Evolutionary conservation across 1,140 invertebrate species (phyloP).

Genomic region (Himalopsyche phryganea): DNA sequence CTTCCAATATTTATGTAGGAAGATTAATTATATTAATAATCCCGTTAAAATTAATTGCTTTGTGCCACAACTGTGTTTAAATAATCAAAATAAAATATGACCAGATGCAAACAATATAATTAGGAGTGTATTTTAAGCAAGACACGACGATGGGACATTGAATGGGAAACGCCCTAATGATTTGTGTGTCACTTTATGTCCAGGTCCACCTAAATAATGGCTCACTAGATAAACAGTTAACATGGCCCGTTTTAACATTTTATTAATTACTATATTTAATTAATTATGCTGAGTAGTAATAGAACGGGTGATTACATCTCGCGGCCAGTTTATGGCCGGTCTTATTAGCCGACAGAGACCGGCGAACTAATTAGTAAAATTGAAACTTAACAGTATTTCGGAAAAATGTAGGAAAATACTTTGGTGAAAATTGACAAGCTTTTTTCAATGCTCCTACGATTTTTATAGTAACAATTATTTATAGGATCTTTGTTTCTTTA

Average conservation of each 20-base stretch:
- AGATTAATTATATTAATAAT: no score
- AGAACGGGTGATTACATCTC: slow-evolving; percentile 20
- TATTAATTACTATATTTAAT: slow-evolving; percentile 35
- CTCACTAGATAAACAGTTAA: slow-evolving; percentile 30
- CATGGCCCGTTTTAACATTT: slow-evolving; percentile 30
- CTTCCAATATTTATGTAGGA: no score
- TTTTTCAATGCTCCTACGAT: no score
- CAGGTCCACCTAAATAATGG: slow-evolving; percentile 27
- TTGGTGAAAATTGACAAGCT: no score
- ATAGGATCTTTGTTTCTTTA: no score
- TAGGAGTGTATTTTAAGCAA: neutral
- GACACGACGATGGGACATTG: neutral
- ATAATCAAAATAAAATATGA: no score
- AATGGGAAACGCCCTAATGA: slow-evolving; percentile 31
- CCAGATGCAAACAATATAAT: no score
- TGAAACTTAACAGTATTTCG: neutral
- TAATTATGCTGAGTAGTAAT: slow-evolving; percentile 25
- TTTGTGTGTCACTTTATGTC: slow-evolving; percentile 31
- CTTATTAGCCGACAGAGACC: slow-evolving; percentile 29
- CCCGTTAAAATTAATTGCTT: no score
- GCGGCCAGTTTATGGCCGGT: slow-evolving; percentile 22
- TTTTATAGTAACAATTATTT: no score
- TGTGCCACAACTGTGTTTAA: no score
- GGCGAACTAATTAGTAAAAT: slow-evolving; percentile 14
- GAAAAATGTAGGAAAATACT: no score